Base-by-base conservation (phyloP, 2,888 invertebrate species). In the Hyppa rectilinea region DNA sequence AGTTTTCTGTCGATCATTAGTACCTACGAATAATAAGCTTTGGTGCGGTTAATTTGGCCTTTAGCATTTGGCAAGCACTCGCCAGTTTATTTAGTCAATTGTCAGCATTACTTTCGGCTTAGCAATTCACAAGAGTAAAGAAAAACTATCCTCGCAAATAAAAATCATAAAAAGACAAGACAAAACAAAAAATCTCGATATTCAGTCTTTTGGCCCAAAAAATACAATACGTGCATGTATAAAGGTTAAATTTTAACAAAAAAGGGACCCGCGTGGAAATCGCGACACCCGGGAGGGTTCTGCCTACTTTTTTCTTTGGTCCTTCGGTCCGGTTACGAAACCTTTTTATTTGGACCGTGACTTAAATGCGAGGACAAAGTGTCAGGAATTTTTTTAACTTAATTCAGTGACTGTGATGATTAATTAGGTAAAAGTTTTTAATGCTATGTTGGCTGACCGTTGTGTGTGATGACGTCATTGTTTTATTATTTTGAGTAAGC, bases 311-410 rank as follows among this genome's bases (percentile, higher is more conserved):
- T 75, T 80, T 62, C 70, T 75, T 77, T 75, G 60, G 71, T 74
- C 81, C 66, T 70, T 71, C 55, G 75, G 67, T 75, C 78, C 72
- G 64, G 71, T 62, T 71, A 50, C 55, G 26, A 64, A 47, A 34
- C 76, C 74, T 83, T 85, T 83, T 82, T 79, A 80, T 83, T 85
- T 62, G 69, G 67, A 69, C 72, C 74, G 47, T 72, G 77, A 82
- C 82, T 71, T 75, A 75, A 78, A 83, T 74, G 63, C 68, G 73
- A 83, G 66, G 68, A 68, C 23, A 63, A 75, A 71, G 49, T 75
- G 71, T 56, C 71, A 59, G 38, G 69, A 76, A 62, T 59, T 75
- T 82, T n/a, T 82, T 78, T 52, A 78, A 78, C 71, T 70, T 70
- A 70, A 82, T 68, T 70, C 45, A 61, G 71, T 64, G 31, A 50